Evolutionary conservation across 2,888 invertebrate genomes (phyloP), one percentile per base, ranked within the genome.

Genomic region (Siphlonurus alternatus): DNA sequence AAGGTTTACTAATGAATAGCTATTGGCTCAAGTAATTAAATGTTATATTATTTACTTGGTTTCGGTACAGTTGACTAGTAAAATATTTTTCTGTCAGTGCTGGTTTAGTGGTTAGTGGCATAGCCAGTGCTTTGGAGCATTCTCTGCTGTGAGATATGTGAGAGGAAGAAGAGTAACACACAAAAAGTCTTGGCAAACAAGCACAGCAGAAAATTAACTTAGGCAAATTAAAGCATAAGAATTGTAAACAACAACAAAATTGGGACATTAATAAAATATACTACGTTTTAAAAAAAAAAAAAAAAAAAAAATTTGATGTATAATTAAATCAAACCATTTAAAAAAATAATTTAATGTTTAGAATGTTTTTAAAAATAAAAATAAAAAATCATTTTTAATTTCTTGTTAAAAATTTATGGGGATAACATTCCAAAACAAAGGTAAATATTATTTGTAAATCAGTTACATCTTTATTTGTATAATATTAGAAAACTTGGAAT

Each of bases 61-160:
- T n/a, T n/a, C n/a, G n/a, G n/a, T n/a, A n/a, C n/a, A n/a, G n/a
- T n/a, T n/a, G n/a, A n/a, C n/a, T n/a, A n/a, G n/a, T n/a, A n/a
- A n/a, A n/a, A n/a, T n/a, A n/a, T n/a, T n/a, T n/a, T n/a, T n/a
- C n/a, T 5, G 38, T 38, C 38, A 38, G 38, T 38, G 38, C 7
- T 38, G 5, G 15, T 5, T 38, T 38, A 38, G 38, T 38, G 38
- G 15, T 38, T 38, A 61, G 61, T 67, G 64, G 66, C 65, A 69
- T 68, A 67, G 62, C 63, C 68, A 70, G 38, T 38, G 38, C 38
- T 38, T 38, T 38, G 15, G 53, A 53, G 38, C 62, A 65, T 67
- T 70, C 70, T 69, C 71, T 72, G 71, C 72, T 71, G 71, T 69
- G 71, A 69, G 71, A 72, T 71, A 70, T 71, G 70, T 70, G 72